A percentile compares a stretch with the other conserved stretches of the same genome.
These are phyloP conservation scores for human (Homo sapiens) DNA, from an alignment of 2,113 vertebrate genomes.

Conservation along the genomic window GRCh38 chr11:128205501-128206000, in stretches of 20 bases:
- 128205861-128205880: too few relatives aligned
- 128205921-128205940: too few relatives aligned
- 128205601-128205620: neutral
- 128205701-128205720: constrained; percentile 1
- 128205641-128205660: neutral
- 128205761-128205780: constrained; percentile 21
- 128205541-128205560: neutral
- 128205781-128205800: neutral
- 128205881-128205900: too few relatives aligned
- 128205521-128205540: neutral
- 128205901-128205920: too few relatives aligned
- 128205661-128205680: neutral
- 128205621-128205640: neutral
- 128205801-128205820: neutral
- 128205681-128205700: neutral
- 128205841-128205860: too few relatives aligned
- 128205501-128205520: neutral
- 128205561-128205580: neutral
- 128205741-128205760: neutral
- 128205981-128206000: too few relatives aligned
- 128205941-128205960: too few relatives aligned
- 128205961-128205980: too few relatives aligned
- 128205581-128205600: neutral
- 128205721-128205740: neutral
- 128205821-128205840: too few relatives aligned